Evolutionary conservation across 2,113 vertebrate species (phyloP).

Genomic region (Heterotilapia buettikoferi): DNA sequence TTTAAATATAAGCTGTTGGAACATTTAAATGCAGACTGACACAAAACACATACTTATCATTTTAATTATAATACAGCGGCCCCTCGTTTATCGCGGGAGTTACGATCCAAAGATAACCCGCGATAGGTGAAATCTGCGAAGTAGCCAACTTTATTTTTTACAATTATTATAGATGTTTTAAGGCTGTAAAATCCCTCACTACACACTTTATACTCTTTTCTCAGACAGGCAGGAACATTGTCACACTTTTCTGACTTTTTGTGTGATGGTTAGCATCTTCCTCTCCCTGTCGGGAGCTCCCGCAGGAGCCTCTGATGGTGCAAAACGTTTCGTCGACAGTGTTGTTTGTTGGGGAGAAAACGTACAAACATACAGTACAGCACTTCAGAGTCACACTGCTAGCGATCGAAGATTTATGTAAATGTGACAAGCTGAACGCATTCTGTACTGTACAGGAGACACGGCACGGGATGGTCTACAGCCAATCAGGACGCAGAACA

Average conservation of each 20-base stretch:
- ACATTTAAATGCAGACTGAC: neutral
- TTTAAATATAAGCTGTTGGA: neutral
- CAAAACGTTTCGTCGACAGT: accelerated
- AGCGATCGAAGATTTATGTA: accelerated
- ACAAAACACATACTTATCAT: neutral
- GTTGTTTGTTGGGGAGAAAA: neutral
- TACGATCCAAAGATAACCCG: neutral
- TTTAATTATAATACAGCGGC: neutral
- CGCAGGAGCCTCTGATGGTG: neutral
- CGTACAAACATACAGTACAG: accelerated
- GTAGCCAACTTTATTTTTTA: neutral
- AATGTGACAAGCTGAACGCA: neutral
- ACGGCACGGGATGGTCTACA: neutral
- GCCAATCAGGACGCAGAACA: neutral
- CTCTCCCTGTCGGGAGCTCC: neutral
- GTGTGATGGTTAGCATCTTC: neutral
- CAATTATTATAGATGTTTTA: neutral
- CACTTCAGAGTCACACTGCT: neutral
- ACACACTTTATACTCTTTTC: accelerated
- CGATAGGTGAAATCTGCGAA: accelerated
- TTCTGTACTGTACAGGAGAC: neutral
- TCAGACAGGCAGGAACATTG: neutral
- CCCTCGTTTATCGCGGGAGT: neutral
- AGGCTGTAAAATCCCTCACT: neutral
- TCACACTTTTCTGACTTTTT: neutral